Evolutionary conservation across 2,113 vertebrate species (phyloP), one percentile per base, ranked within the genome.

Genomic region (Hyla sarda): DNA sequence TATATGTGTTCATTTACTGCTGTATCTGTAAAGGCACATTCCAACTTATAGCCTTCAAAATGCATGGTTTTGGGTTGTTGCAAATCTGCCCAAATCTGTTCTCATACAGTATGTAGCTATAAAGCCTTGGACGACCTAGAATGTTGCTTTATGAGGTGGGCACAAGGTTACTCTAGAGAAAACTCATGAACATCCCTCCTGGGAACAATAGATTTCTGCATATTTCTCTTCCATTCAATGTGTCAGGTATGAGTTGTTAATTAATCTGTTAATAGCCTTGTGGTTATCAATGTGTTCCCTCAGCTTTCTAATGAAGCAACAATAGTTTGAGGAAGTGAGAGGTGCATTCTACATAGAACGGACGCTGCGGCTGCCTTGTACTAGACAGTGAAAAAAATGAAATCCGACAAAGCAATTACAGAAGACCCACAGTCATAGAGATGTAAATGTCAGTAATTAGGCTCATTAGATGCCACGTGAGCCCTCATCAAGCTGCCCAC

Each of bases 331-430:
- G 30, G 77, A 74, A 74, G 16, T 25, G 37, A 71, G 54, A 48
- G 50, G 54, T 37, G 50, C 50, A 28, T 28, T 45, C 5, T 23
- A 37, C n/a, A 72, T 14, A 23, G 73, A 37, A 72, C 14, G 34
- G 65, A 30, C 25, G n/a, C 23, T 32, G n/a, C 47, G 28, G 17
- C 32, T 48, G 23, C 65, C 25, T 86, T 45, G 45, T 80, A n/a
- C 58, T 73, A 32, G 50, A 34, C 78, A 58, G 37, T 62, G 77
- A 82, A 50, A 52, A 50, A 86, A 34, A 82, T 62, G 50, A 82
- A 74, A 62, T 48, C 52, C 32, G 67, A 41, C 78, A 87, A 54
- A 47, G 41, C 78, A 81, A 82, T 87, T 85, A 85, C 41, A 79
- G 13, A 19, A 50, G 41, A 47, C 34, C 30, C 30, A 23, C 47